Percentiles rank a stretch among this genome's conserved stretches.
phyloP scores from a whole-genome alignment of 1,140 invertebrate genomes.

The Bombus waltoni region DNA sequence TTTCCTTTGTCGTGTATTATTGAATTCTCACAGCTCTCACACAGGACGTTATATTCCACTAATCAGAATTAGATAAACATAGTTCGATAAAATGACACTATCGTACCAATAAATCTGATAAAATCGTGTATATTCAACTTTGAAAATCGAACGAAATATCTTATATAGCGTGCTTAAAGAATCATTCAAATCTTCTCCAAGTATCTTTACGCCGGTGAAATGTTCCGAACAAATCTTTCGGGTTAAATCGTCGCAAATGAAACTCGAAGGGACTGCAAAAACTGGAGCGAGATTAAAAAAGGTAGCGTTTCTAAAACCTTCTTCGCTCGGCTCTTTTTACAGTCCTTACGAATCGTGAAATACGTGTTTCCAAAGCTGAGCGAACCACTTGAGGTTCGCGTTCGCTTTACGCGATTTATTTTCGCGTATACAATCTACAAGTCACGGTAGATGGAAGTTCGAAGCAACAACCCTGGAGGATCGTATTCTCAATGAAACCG shows the following conservation, averaged over 20 bases:
- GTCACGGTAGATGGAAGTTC: background rate
- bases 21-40: no score
- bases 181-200: background rate
- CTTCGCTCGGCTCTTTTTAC: background rate
- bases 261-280: background rate
- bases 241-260: background rate
- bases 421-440: background rate
- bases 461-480: background rate
- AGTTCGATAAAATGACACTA: background rate
- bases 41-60: background rate
- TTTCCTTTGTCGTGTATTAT: no score
- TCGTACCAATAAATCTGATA: no score
- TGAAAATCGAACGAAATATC: no score
- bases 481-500: conserved; percentile 5
- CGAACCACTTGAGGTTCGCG: no score
- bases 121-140: no score
- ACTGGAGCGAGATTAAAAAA: background rate
- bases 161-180: background rate
- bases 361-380: background rate
- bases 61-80: background rate
- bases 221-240: background rate
- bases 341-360: no score
- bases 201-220: background rate
- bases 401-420: background rate
- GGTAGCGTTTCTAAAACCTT: background rate